A percentile compares a stretch with the other conserved stretches of the same genome.
phyloP scores from a whole-genome alignment of 2,113 vertebrate genomes.

The Oryzias melastigma region DNA sequence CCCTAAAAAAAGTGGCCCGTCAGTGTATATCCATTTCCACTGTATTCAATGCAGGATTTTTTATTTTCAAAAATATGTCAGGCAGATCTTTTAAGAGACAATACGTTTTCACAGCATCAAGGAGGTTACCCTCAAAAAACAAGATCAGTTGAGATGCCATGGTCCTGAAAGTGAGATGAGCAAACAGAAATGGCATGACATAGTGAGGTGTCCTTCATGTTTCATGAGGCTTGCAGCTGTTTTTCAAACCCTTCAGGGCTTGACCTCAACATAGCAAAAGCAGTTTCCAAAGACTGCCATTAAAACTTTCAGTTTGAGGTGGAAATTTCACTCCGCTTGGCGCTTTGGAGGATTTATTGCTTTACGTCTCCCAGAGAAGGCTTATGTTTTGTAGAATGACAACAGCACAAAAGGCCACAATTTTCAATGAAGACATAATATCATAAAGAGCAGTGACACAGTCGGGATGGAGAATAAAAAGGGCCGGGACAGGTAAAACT shows the following conservation, averaged over 20 bases:
- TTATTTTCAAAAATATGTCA: constrained; percentile 38
- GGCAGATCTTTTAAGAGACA: constrained; percentile 1
- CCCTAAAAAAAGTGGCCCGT: too few relatives aligned
- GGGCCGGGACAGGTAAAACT: too few relatives aligned
- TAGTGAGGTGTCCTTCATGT: constrained; percentile 58
- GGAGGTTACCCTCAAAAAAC: constrained; percentile 6
- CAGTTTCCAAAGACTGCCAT: constrained; percentile 30
- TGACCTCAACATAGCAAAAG: constrained; percentile 47
- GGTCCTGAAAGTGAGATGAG: constrained; percentile 28
- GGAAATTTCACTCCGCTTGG: constrained; percentile 28
- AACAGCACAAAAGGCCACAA: neutral
- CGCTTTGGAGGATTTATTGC: constrained; percentile 24
- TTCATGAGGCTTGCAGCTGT: constrained; percentile 63
- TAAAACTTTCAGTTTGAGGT: constrained; percentile 46
- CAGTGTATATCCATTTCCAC: too few relatives aligned
- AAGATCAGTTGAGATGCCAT: neutral
- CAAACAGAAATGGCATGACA: constrained; percentile 22
- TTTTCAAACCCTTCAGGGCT: constrained; percentile 46
- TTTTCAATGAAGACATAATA: too few relatives aligned
- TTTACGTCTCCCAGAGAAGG: constrained; percentile 33
- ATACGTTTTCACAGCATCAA: neutral
- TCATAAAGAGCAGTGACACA: too few relatives aligned
- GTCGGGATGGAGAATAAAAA: too few relatives aligned
- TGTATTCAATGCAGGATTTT: constrained; percentile 18
- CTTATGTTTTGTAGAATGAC: constrained; percentile 24